A percentile compares a stretch with the other conserved stretches of the same genome.
phyloP scores from a whole-genome alignment of 92 coral and sea anemone species.

The Actinostola sp. region DNA sequence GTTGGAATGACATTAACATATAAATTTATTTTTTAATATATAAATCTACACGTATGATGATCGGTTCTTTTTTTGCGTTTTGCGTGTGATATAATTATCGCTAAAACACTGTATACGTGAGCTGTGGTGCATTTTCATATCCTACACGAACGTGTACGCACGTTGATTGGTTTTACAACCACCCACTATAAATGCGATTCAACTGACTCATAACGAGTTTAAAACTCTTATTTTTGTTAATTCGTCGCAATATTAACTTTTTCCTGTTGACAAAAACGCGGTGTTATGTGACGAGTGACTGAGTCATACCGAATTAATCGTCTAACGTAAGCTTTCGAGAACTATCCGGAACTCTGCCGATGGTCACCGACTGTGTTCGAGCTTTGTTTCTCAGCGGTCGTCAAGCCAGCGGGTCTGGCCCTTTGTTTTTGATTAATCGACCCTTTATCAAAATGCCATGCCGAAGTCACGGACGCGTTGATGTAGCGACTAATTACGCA shows the following conservation, averaged over 20 bases:
- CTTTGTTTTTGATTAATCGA: background rate
- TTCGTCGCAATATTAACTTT: background rate
- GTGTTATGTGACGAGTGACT: background rate
- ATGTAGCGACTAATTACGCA: too few species aligned
- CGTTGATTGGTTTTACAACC: too few species aligned
- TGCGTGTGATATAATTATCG: too few species aligned
- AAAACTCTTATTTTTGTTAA: background rate
- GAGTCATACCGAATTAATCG: background rate
- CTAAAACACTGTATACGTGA: too few species aligned
- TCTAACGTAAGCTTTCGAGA: slow-evolving; percentile 8
- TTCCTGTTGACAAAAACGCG: background rate
- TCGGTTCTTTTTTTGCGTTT: too few species aligned
- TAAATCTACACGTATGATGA: too few species aligned
- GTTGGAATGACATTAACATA: too few species aligned
- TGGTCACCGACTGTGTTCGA: slow-evolving; percentile 10
- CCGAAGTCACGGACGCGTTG: too few species aligned
- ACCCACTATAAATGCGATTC: background rate
- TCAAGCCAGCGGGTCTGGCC: background rate
- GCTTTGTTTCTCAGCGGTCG: slow-evolving; percentile 9
- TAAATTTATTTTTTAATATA: too few species aligned
- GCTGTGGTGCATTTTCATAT: too few species aligned
- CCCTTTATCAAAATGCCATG: background rate
- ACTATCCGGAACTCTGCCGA: slow-evolving; percentile 28
- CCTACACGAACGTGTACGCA: too few species aligned
- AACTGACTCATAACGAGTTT: background rate